phyloP scores from a whole-genome alignment of 1,140 invertebrate genomes.

The Magallana angulata region DNA sequence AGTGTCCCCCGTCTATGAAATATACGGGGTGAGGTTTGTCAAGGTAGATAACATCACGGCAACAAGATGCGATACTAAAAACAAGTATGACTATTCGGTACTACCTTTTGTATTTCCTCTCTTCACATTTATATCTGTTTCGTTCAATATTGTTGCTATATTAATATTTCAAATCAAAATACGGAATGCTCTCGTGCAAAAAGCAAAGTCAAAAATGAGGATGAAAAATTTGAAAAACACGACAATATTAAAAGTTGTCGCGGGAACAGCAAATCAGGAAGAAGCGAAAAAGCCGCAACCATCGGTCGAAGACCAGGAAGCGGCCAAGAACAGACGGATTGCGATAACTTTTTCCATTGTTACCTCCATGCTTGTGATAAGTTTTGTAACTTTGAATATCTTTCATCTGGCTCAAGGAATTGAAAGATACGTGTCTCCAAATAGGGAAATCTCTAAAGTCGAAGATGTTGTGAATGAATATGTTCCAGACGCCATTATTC shows the following conservation, averaged over 20 bases:
- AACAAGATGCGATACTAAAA: neutral
- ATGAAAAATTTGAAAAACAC: neutral
- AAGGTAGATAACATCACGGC: neutral
- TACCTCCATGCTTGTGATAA: neutral
- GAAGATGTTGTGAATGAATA: neutral
- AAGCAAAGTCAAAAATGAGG: neutral
- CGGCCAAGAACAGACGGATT: neutral
- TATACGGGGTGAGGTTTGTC: neutral
- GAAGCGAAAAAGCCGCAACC: neutral
- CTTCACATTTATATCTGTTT: neutral
- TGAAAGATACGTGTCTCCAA: neutral
- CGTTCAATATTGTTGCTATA: neutral
- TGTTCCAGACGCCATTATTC: neutral
- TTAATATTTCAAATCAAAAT: neutral
- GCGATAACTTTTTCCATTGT: neutral
- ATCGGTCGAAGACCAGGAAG: neutral
- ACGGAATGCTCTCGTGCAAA: neutral
- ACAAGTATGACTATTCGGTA: neutral
- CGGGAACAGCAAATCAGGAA: neutral
- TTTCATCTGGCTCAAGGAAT: neutral
- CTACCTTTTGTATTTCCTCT: neutral
- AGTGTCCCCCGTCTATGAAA: neutral
- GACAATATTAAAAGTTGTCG: too few relatives aligned
- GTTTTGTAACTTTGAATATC: neutral
- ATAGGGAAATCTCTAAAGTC: neutral